phyloP scores from a whole-genome alignment of 2,113 vertebrate species.

The Danionella cerebrum region DNA sequence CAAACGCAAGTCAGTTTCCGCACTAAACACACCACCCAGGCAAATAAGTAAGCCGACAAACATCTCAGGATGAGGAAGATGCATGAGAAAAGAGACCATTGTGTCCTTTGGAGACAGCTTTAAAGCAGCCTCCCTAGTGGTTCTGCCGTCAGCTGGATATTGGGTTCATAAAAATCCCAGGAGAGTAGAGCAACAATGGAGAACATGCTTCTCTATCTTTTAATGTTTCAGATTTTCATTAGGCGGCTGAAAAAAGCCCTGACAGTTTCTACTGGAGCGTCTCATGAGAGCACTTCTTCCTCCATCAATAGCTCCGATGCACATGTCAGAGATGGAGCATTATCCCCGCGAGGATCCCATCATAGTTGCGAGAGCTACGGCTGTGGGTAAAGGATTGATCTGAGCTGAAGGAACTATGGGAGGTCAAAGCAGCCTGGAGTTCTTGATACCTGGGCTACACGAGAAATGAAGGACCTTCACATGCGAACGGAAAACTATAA shows the following conservation, averaged over 20 bases:
- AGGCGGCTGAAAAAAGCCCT: not conserved
- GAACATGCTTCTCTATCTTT: not conserved
- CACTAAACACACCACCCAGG: not conserved
- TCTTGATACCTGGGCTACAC: not conserved
- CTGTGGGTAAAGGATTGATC: not conserved
- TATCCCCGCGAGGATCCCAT: not conserved
- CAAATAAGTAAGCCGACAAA: not conserved
- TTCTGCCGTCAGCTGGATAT: not conserved
- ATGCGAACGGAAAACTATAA: not conserved
- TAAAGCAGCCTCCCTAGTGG: constrained; percentile 4
- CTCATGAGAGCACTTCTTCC: constrained; percentile 2
- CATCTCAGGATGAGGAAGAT: not conserved
- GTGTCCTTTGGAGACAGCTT: not conserved
- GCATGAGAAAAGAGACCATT: not conserved
- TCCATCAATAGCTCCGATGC: not conserved
- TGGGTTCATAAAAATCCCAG: constrained; percentile 16
- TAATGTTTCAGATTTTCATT: constrained; percentile 12
- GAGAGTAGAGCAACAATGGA: not conserved
- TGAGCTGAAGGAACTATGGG: not conserved
- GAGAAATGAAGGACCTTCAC: not conserved
- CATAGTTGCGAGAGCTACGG: not conserved
- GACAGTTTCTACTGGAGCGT: not conserved
- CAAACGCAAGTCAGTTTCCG: constrained; percentile 23
- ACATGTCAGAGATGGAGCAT: not conserved
- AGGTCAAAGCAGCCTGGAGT: not conserved